A percentile compares a stretch with the other conserved stretches of the same genome.
Conservation (phyloP, 2,797 vertebrate genomes). For the Trichosurus vulpecula region DNA sequence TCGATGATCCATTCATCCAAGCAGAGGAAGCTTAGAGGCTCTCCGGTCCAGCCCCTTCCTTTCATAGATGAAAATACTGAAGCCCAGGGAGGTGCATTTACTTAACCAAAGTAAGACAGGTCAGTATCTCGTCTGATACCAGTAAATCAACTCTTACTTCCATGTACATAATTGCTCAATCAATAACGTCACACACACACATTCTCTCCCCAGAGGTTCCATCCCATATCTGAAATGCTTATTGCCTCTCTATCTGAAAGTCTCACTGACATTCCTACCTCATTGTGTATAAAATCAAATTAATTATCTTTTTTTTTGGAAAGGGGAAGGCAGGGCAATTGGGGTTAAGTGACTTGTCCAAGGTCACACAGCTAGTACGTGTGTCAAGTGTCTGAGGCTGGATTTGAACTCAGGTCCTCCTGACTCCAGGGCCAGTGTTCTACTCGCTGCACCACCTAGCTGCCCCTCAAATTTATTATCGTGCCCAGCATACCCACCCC, state of each 20-base stretch:
- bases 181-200: neutral
- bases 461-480: no score
- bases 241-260: neutral
- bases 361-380: no score
- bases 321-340: no score
- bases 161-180: neutral
- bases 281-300: neutral
- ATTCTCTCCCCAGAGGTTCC: neutral
- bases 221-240: neutral
- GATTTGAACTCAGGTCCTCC: no score
- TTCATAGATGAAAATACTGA: neutral
- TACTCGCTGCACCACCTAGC: no score
- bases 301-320: no score
- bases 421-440: no score
- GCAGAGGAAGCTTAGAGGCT: neutral
- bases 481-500: neutral
- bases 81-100: neutral
- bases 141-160: neutral
- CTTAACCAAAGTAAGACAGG: neutral
- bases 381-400: no score
- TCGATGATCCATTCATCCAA: no score
- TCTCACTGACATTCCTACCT: neutral
- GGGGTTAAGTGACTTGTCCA: no score
- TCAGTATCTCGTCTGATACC: neutral
- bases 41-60: neutral